Conservation (phyloP, 2,113 vertebrate species). For the human region GRCh38 chr2:52887001-52887500, state of each 20-base stretch:
- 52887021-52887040: not conserved
- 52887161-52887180: not conserved
- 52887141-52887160: not conserved
- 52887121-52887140: not conserved
- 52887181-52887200: not conserved
- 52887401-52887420: not conserved
- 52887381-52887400: not conserved
- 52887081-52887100: not conserved
- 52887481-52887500: not conserved
- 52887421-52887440: not conserved
- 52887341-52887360: not conserved
- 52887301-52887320: not conserved
- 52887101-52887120: not conserved
- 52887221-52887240: not conserved
- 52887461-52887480: not conserved
- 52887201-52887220: not conserved
- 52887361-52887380: not conserved
- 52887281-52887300: not conserved
- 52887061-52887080: rapidly evolving
- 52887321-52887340: not conserved
- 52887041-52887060: not conserved
- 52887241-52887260: not conserved
- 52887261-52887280: not conserved
- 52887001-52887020: not conserved
- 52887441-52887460: not conserved